These are phyloP conservation scores for Pecten maximus DNA, from an alignment of 2,888 invertebrate genomes.

Conservation along the genomic window DNA sequence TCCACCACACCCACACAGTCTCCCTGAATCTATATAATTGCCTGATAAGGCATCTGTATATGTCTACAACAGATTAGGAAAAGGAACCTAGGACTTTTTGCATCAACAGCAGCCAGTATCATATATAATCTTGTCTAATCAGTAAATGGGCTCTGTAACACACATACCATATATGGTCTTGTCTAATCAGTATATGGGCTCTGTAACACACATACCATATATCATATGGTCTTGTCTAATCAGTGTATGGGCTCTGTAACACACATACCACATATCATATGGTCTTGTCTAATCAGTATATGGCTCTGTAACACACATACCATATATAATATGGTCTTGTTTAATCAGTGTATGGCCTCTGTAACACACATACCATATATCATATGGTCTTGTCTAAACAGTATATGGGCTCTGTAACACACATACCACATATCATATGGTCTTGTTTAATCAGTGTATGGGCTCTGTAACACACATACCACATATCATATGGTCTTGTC, in stretches of 20 bases:
- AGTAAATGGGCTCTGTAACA: neutral
- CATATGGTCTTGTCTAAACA: too few species aligned
- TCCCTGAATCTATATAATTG: neutral
- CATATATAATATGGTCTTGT: too few species aligned
- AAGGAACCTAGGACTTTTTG: neutral
- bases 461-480: neutral
- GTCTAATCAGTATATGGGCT: too few species aligned
- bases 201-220: too few species aligned
- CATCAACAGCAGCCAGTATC: neutral
- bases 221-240: neutral
- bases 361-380: neutral
- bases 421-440: too few species aligned
- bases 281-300: neutral
- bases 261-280: neutral
- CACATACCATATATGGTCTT: neutral
- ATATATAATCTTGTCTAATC: neutral
- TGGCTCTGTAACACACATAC: neutral
- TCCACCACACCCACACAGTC: neutral
- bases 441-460: neutral
- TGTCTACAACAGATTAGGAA: neutral
- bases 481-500: neutral
- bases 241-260: neutral
- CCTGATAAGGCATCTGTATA: neutral
- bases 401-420: too few species aligned
- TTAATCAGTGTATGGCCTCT: too few species aligned